Conservation (phyloP, 2,888 invertebrate genomes). For the Epirrita christyi region DNA sequence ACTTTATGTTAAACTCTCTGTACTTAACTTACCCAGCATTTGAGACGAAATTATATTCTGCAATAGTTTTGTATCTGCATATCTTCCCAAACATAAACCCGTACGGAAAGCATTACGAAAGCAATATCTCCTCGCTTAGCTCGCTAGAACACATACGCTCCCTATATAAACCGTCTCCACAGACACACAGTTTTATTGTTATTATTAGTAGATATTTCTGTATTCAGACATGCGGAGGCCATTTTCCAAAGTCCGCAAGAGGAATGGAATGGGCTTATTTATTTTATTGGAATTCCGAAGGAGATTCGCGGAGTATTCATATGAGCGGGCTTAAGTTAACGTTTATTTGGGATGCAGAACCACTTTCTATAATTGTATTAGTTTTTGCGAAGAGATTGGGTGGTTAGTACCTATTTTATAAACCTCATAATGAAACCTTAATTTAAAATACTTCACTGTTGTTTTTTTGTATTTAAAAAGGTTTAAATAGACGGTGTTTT, state of each 20-base stretch:
- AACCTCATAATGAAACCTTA: too few relatives aligned
- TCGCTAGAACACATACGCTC: slow-evolving; percentile 13
- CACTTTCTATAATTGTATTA: slow-evolving; percentile 24
- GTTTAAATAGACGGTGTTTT: too few relatives aligned
- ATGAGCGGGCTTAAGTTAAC: slow-evolving; percentile 32
- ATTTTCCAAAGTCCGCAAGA: slow-evolving; percentile 42
- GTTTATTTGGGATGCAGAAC: slow-evolving; percentile 11
- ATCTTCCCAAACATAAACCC: slow-evolving; percentile 1
- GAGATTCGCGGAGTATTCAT: slow-evolving; percentile 32
- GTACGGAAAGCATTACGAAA: not conserved
- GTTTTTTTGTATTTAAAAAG: too few relatives aligned
- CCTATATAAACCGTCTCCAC: slow-evolving; percentile 13
- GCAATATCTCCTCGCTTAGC: not conserved
- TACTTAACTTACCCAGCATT: too few relatives aligned
- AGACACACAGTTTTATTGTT: slow-evolving; percentile 39
- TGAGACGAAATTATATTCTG: slow-evolving; percentile 2
- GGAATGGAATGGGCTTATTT: slow-evolving; percentile 47
- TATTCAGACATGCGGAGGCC: slow-evolving; percentile 43
- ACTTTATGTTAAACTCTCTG: not conserved
- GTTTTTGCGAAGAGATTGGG: not conserved
- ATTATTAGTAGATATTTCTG: slow-evolving; percentile 42
- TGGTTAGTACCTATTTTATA: too few relatives aligned
- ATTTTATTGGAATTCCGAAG: slow-evolving; percentile 52
- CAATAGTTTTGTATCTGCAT: slow-evolving; percentile 2
- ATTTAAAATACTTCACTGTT: too few relatives aligned